A percentile compares a stretch with the other conserved stretches of the same genome.
Conservation (phyloP, 64 coral and sea anemone genomes). For the Catalaphyllia jardinei region DNA sequence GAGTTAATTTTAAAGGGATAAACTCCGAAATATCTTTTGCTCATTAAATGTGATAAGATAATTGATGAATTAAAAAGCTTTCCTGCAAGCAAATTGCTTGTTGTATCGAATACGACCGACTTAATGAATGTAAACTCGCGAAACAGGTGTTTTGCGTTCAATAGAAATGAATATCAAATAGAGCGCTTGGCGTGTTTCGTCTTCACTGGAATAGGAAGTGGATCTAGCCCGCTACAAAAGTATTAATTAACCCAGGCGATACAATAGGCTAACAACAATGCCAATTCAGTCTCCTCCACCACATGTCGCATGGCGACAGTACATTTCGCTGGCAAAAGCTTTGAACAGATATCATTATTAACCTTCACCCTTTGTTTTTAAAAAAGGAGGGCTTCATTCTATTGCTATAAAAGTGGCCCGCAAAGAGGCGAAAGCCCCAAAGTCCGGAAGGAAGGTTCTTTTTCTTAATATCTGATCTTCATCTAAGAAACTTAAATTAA, state of each 20-base stretch:
- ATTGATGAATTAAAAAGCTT: conserved; percentile 60
- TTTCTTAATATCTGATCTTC: conserved; percentile 29
- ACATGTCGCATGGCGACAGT: conserved; percentile 56
- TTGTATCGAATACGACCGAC: conserved; percentile 33
- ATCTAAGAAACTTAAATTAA: conserved; percentile 30
- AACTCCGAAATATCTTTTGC: conserved; percentile 41
- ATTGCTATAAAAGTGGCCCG: neutral
- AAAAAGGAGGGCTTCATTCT: neutral
- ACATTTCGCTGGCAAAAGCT: conserved; percentile 33
- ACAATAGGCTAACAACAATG: conserved; percentile 61
- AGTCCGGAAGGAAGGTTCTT: neutral
- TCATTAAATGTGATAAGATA: conserved; percentile 60
- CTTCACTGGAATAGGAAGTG: conserved; percentile 34
- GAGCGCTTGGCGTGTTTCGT: conserved; percentile 51
- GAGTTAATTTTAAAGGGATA: conserved; percentile 42
- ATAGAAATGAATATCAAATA: conserved; percentile 48
- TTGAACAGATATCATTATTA: conserved; percentile 4
- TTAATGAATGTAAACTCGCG: conserved; percentile 55
- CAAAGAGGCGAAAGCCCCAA: neutral
- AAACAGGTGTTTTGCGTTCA: conserved; percentile 48
- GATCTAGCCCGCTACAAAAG: conserved; percentile 59
- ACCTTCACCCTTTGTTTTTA: neutral
- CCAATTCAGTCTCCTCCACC: conserved; percentile 27
- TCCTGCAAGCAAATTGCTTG: conserved; percentile 65
- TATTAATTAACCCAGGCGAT: conserved; percentile 66